Evolutionary conservation across 2,797 vertebrate genomes (phyloP).

Genomic region (Liparis tanakae): DNA sequence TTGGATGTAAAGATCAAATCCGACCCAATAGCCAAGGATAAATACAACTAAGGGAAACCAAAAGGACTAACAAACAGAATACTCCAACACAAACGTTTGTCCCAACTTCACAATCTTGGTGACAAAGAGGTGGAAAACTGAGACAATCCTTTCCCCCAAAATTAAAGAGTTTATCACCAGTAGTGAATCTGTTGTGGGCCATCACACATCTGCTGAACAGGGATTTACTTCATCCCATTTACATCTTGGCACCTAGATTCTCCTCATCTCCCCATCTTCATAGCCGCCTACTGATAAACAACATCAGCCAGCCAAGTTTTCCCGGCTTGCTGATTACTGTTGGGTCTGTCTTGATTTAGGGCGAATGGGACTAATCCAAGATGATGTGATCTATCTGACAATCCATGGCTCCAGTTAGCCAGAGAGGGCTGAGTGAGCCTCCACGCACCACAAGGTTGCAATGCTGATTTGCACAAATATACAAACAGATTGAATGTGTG

Average conservation of each 20-base stretch:
- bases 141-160: constrained; percentile 46
- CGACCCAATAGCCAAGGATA: not conserved
- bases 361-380: constrained; percentile 68
- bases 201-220: constrained; percentile 68
- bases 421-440: constrained; percentile 29
- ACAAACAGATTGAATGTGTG: constrained; percentile 8
- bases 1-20: not conserved
- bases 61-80: not conserved
- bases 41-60: not conserved
- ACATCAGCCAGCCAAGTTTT: constrained; percentile 70
- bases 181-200: constrained; percentile 51
- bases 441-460: not conserved
- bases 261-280: constrained; percentile 60
- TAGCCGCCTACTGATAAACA: constrained; percentile 73
- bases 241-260: constrained; percentile 71
- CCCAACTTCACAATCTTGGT: constrained; percentile 3
- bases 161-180: constrained; percentile 64
- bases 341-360: constrained; percentile 70
- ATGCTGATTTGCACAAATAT: constrained; percentile 26
- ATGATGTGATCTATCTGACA: constrained; percentile 66
- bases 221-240: constrained; percentile 74
- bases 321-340: constrained; percentile 70
- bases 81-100: not conserved
- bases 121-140: constrained; percentile 32
- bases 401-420: constrained; percentile 53